Conservation (phyloP, 1,140 invertebrate genomes). For the Sitophilus oryzae region DNA sequence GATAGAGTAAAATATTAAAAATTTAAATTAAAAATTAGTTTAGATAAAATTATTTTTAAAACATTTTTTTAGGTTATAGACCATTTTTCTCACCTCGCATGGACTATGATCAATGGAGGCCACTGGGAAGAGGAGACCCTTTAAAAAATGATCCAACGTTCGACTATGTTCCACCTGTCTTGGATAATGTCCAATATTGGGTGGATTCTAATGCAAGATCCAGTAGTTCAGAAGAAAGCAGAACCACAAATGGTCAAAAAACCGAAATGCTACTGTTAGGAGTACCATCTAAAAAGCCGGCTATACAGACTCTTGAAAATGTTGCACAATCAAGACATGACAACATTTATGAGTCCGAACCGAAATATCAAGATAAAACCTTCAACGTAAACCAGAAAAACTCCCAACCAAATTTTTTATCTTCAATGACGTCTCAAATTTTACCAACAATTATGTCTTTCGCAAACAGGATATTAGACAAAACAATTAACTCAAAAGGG, state of each 20-base stretch:
- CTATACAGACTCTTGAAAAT: constrained; percentile 40
- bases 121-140: constrained; percentile 67
- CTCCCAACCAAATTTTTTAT: constrained; percentile 30
- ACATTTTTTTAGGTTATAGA: constrained; percentile 22
- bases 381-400: constrained; percentile 34
- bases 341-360: constrained; percentile 43
- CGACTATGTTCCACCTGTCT: constrained; percentile 69
- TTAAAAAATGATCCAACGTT: constrained; percentile 74
- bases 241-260: constrained; percentile 45
- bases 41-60: constrained; percentile 4
- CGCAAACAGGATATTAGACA: constrained; percentile 46
- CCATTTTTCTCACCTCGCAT: constrained; percentile 59
- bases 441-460: constrained; percentile 39
- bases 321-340: constrained; percentile 41
- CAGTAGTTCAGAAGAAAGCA: constrained; percentile 43
- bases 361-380: constrained; percentile 48
- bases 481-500: constrained; percentile 41
- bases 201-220: constrained; percentile 46
- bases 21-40: not conserved
- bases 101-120: constrained; percentile 73
- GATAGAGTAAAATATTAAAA: not conserved
- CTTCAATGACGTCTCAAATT: constrained; percentile 28
- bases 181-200: constrained; percentile 73
- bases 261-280: constrained; percentile 62
- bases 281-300: constrained; percentile 59